Percentiles rank a stretch among this genome's conserved stretches.
Evolutionary conservation across 2,888 invertebrate species (phyloP).

Genomic region (Tineola bisselliella): DNA sequence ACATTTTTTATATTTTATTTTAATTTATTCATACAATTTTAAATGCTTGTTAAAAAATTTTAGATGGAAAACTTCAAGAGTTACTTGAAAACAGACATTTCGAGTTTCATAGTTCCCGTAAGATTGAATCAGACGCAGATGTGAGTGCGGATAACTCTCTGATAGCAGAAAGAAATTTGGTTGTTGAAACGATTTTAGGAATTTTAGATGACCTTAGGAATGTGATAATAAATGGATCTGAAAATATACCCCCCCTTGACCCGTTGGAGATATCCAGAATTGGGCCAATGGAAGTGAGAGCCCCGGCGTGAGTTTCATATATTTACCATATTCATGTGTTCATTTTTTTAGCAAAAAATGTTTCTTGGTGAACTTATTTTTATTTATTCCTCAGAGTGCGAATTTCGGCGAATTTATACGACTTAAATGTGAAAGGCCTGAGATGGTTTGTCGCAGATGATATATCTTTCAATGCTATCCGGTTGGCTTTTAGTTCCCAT

Average conservation of each 20-base stretch:
- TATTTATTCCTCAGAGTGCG: slow-evolving; percentile 21
- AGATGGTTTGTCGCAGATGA: slow-evolving; percentile 34
- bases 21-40: no score
- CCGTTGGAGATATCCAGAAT: slow-evolving; percentile 24
- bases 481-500: slow-evolving; percentile 28
- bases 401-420: slow-evolving; percentile 20
- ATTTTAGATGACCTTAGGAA: slow-evolving; percentile 30
- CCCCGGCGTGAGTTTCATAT: slow-evolving; percentile 12
- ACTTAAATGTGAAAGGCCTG: slow-evolving; percentile 30
- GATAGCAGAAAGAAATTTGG: slow-evolving; percentile 4
- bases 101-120: background rate
- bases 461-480: slow-evolving; percentile 28
- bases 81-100: background rate
- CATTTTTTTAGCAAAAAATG: no score
- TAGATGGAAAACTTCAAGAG: slow-evolving; percentile 9
- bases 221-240: slow-evolving; percentile 34
- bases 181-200: slow-evolving; percentile 15
- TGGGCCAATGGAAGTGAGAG: slow-evolving; percentile 13
- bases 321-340: no score
- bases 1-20: no score
- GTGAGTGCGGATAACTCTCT: background rate
- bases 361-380: no score
- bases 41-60: no score
- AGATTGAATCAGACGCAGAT: background rate
- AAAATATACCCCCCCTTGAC: slow-evolving; percentile 30